Percentiles rank a stretch among this genome's conserved stretches.
Evolutionary conservation across 2,113 vertebrate genomes (phyloP).

Genomic region (Mesocricetus auratus): DNA sequence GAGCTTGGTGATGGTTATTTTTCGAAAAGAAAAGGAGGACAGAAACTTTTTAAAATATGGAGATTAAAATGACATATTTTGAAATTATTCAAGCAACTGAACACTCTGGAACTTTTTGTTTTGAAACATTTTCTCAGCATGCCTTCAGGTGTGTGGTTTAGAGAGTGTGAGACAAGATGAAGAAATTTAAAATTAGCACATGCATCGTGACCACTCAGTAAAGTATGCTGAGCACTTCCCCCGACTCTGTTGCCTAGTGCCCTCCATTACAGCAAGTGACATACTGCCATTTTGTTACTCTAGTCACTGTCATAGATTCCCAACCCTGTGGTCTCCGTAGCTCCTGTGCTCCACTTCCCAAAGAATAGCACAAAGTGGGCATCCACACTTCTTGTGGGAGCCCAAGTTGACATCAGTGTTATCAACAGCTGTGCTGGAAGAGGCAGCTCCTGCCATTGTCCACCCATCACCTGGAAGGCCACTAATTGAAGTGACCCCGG

Average conservation of each 20-base stretch:
- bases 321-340: neutral
- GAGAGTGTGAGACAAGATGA: neutral
- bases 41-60: neutral
- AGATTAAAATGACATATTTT: conserved; percentile 41
- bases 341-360: neutral
- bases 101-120: conserved; percentile 33
- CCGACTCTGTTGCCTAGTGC: neutral
- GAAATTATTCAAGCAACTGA: conserved; percentile 31
- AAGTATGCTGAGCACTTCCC: neutral
- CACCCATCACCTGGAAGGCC: neutral
- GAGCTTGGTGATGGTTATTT: conserved; percentile 10
- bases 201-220: neutral
- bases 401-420: neutral
- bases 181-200: neutral
- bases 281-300: neutral
- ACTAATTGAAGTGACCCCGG: neutral
- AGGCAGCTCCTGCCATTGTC: neutral
- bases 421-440: neutral
- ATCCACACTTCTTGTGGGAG: neutral
- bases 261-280: neutral
- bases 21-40: neutral
- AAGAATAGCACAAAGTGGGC: neutral
- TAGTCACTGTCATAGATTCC: neutral
- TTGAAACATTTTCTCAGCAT: conserved; percentile 13
- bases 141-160: neutral